A percentile compares a stretch with the other conserved stretches of the same genome.
Evolutionary conservation across 2,113 vertebrate species (phyloP).

Genomic region (Rhegmatorhina hoffmannsi): DNA sequence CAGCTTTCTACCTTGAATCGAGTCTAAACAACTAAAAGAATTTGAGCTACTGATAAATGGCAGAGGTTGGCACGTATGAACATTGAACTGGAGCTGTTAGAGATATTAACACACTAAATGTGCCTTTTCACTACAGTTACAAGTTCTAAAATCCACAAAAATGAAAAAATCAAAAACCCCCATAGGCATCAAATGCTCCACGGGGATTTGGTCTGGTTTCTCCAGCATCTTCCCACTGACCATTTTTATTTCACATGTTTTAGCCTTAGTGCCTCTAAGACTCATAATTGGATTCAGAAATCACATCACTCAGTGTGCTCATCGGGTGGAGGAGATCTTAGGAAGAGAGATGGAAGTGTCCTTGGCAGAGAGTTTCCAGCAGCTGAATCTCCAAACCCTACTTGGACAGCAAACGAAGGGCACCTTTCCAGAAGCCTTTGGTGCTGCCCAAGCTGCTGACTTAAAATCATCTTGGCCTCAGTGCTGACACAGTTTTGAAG

Average conservation of each 20-base stretch:
- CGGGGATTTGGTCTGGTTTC: neutral
- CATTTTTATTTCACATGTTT: fast-evolving
- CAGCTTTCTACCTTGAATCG: too few species aligned
- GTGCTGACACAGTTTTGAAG: neutral
- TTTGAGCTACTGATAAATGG: too few species aligned
- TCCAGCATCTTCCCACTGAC: neutral
- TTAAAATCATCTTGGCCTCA: neutral
- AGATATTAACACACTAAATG: too few species aligned
- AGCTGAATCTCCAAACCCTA: neutral
- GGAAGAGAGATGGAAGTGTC: neutral
- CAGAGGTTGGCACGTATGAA: too few species aligned
- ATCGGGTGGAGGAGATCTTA: neutral
- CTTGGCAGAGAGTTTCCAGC: neutral
- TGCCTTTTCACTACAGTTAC: too few species aligned
- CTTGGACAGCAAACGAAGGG: neutral
- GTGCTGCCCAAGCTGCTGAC: neutral
- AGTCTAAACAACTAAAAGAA: too few species aligned
- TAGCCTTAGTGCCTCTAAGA: neutral
- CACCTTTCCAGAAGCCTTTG: neutral
- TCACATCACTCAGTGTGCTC: neutral
- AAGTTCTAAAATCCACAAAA: too few species aligned
- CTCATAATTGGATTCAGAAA: neutral
- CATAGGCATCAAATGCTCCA: too few species aligned
- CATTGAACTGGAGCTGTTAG: too few species aligned
- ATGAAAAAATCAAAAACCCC: too few species aligned